Conservation (phyloP, 2,888 invertebrate genomes). For the Timema podura region DNA sequence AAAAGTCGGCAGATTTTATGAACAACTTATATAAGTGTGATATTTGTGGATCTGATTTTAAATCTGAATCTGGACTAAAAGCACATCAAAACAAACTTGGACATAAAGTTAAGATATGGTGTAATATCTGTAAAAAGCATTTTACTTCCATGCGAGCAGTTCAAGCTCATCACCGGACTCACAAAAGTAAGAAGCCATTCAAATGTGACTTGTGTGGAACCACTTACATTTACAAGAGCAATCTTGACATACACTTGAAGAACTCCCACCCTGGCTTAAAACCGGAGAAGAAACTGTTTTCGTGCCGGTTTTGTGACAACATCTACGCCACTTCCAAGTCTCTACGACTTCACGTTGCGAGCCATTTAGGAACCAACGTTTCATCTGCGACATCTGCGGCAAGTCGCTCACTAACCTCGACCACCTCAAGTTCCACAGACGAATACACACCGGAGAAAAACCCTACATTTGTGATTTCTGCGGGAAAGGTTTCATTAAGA, state of each 20-base stretch:
- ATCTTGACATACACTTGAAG: constrained; percentile 24
- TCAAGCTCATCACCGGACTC: constrained; percentile 17
- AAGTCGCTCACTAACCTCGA: constrained; percentile 34
- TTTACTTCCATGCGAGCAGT: too few species aligned
- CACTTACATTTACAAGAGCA: constrained; percentile 21
- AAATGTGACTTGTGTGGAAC: constrained; percentile 25
- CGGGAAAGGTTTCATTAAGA: constrained; percentile 38
- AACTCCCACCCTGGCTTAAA: constrained; percentile 17
- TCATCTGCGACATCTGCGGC: constrained; percentile 44
- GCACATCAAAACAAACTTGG: too few species aligned
- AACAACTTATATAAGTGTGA: too few species aligned
- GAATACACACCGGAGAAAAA: constrained; percentile 25
- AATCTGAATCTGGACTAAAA: too few species aligned
- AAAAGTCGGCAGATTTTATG: too few species aligned
- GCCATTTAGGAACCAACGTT: constrained; percentile 42
- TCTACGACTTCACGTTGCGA: constrained; percentile 33
- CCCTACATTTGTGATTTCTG: constrained; percentile 33
- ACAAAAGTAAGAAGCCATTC: constrained; percentile 21
- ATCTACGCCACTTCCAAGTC: constrained; percentile 34
- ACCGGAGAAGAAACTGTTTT: constrained; percentile 26
- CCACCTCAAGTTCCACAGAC: constrained; percentile 17
- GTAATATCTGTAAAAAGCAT: too few species aligned
- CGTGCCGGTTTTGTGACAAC: constrained; percentile 37
- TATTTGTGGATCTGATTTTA: too few species aligned
- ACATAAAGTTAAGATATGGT: too few species aligned